Percentiles rank a stretch among this genome's conserved stretches.
These are phyloP conservation scores for Arctia plantaginis DNA, from an alignment of 2,888 invertebrate genomes.

Conservation along the genomic window DNA sequence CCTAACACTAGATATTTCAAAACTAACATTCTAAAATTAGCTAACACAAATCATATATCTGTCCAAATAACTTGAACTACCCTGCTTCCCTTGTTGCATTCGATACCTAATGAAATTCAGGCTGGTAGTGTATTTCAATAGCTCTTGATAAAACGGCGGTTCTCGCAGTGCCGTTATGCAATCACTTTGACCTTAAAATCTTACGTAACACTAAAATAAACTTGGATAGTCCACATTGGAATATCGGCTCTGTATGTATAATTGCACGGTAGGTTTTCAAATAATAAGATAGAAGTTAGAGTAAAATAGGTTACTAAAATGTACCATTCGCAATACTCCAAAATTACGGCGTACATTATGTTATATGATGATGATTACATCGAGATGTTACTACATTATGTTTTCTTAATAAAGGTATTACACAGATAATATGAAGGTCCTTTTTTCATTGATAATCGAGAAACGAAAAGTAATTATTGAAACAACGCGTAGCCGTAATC, in stretches of 20 bases:
- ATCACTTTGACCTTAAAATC: slow-evolving; percentile 76
- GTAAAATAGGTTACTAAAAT: slow-evolving; percentile 73
- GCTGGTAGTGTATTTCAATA: slow-evolving; percentile 52
- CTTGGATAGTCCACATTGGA: slow-evolving; percentile 44
- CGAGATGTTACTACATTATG: slow-evolving; percentile 34
- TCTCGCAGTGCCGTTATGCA: slow-evolving; percentile 74
- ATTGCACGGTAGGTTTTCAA: slow-evolving; percentile 38
- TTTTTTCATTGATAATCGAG: slow-evolving; percentile 22
- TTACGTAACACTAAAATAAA: slow-evolving; percentile 79
- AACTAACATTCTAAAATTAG: slow-evolving; percentile 76
- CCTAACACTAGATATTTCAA: slow-evolving; percentile 62
- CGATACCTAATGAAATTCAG: slow-evolving; percentile 35
- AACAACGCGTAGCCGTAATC: background rate
- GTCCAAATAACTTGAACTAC: slow-evolving; percentile 53
- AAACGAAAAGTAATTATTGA: background rate
- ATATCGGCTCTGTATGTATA: slow-evolving; percentile 38
- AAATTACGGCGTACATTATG: slow-evolving; percentile 51
- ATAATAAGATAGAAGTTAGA: slow-evolving; percentile 33
- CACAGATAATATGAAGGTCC: slow-evolving; percentile 31
- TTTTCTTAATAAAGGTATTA: slow-evolving; percentile 38
- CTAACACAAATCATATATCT: slow-evolving; percentile 63
- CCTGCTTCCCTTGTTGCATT: slow-evolving; percentile 39
- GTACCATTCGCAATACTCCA: slow-evolving; percentile 60
- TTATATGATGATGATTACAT: slow-evolving; percentile 41
- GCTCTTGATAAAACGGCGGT: slow-evolving; percentile 63